Conservation (phyloP, 2,797 vertebrate genomes). For the Neosilurus mollespiculum region DNA sequence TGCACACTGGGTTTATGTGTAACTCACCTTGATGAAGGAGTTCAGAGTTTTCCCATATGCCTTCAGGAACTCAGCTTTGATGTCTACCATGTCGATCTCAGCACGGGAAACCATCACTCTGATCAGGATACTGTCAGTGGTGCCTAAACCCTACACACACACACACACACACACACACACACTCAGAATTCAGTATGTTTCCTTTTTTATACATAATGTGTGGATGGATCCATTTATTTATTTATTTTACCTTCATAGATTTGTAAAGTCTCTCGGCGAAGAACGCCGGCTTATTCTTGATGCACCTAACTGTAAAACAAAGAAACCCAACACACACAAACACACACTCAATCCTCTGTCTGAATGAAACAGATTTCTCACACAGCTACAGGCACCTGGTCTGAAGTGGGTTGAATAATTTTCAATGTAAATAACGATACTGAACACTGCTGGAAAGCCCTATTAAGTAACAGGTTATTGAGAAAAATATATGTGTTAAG, state of each 20-base stretch:
- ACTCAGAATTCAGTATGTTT: background rate
- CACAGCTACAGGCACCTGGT: background rate
- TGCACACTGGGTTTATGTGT: background rate
- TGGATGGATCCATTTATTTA: background rate
- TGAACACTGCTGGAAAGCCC: background rate
- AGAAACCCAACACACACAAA: conserved; percentile 34
- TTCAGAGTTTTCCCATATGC: conserved; percentile 89
- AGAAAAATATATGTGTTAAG: background rate
- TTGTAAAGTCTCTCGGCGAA: conserved; percentile 93
- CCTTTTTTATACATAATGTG: background rate
- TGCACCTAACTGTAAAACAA: conserved; percentile 82
- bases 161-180: conserved; percentile 15
- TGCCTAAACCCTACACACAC: conserved; percentile 84
- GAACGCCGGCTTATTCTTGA: conserved; percentile 80
- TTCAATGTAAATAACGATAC: background rate
- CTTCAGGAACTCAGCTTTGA: conserved; percentile 85
- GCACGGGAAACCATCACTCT: conserved; percentile 91
- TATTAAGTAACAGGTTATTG: background rate
- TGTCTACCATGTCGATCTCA: conserved; percentile 93
- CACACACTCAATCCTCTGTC: background rate
- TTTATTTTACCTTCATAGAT: conserved; percentile 93
- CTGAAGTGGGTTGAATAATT: background rate
- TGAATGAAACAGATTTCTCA: background rate
- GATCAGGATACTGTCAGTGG: conserved; percentile 88
- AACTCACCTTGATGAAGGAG: conserved; percentile 94